Evolutionary conservation across 2,113 vertebrate species (phyloP).

Genomic region (Aplodontia rufa): DNA sequence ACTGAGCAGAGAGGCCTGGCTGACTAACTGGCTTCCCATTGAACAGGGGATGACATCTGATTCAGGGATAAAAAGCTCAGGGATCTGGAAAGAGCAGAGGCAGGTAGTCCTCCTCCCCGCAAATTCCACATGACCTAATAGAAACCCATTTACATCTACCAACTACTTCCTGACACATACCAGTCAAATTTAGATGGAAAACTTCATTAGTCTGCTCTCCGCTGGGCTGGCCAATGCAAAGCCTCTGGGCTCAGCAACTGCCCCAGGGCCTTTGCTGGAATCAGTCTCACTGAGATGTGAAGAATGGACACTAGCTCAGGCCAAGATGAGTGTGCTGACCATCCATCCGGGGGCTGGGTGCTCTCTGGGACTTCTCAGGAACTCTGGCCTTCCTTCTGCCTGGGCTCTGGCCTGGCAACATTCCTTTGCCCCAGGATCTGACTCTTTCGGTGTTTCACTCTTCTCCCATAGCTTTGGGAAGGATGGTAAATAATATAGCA

Average conservation of each 20-base stretch:
- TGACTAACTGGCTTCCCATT: neutral
- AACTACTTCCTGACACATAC: neutral
- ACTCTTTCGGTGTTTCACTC: neutral
- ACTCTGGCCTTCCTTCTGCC: neutral
- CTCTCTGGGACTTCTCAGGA: neutral
- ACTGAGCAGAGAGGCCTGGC: neutral
- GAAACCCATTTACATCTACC: neutral
- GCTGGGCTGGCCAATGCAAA: neutral
- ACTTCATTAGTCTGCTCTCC: neutral
- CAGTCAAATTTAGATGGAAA: neutral
- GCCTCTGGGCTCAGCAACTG: neutral
- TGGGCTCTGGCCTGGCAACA: neutral
- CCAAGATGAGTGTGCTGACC: neutral
- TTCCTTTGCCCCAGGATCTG: neutral
- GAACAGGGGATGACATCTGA: neutral
- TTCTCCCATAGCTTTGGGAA: neutral
- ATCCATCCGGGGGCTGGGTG: neutral
- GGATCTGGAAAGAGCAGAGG: neutral
- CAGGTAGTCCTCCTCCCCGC: too few relatives aligned
- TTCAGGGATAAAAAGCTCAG: neutral
- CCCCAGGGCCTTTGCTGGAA: neutral
- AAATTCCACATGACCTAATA: neutral
- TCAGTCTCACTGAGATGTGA: neutral
- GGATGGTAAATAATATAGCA: accelerated
- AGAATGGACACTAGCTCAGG: neutral